Base-by-base conservation (phyloP, 2,888 invertebrate genomes). In the Stegana nigrithorax region DNA sequence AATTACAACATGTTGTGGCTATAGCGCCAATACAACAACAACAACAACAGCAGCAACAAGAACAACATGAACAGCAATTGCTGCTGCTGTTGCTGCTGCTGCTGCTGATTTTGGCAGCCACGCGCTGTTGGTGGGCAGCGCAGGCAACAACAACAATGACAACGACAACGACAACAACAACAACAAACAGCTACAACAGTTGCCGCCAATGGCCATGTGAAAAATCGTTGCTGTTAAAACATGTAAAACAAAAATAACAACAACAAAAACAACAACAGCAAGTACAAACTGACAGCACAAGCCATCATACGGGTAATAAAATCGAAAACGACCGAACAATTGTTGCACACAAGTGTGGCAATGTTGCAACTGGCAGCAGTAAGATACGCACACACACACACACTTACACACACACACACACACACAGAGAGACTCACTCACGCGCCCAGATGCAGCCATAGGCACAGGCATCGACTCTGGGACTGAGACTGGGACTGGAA, bases 1-100 rank as follows among this genome's bases (percentile, higher is more conserved):
- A 71, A 71, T 72, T 71, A 70, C 71, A 71, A 66, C 66, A 65
- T 72, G 72, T 70, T 71, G 71, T 45, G 64, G 71, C 66, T 25
- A 17, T 19, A 57, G 57, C 27, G 32, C 39, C 29, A 55, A 44
- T 50, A 29, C 29, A 60, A 39, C 60, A 56, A 45, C 47, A 42
- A 14, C 55, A 59, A n/a, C 62, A 60, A 10, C 42, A 58, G 7
- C 44, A 44, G 27, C 65, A 63, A 5, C 56, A 62, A 45, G 59
- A 14, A n/a, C 45, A 39, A 26, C 63, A 62, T 2, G 45, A 62
- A 44, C 59, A 55, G 17, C 50, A 58, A 59, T 63, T 53, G 19
- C 29, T 44, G 19, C 51, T 32, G 29, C 61, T 36, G 44, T 44
- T 36, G 21, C n/a, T n/a, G n/a, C n/a, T 53, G 19, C 29, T 44